Conservation (phyloP, 2,113 vertebrate genomes). For the Brachypteracias leptosomus region DNA sequence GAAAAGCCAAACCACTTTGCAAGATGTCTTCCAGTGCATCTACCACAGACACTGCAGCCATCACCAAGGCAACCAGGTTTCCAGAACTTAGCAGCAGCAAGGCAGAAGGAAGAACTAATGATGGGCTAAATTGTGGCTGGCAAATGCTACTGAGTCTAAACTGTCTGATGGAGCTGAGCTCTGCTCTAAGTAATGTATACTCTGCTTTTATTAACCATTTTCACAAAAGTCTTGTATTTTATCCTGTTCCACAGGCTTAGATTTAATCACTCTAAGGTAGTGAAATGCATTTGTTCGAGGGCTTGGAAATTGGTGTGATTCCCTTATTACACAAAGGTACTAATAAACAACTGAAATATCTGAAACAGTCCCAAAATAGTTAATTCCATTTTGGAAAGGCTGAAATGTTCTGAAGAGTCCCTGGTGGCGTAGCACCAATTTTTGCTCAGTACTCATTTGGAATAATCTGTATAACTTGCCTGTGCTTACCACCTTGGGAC, state of each 20-base stretch:
- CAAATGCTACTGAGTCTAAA: neutral
- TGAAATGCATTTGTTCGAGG: neutral
- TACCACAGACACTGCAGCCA: neutral
- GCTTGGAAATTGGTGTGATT: neutral
- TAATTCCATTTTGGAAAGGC: neutral
- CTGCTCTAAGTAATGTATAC: neutral
- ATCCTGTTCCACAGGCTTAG: neutral
- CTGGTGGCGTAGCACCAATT: neutral
- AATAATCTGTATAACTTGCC: neutral
- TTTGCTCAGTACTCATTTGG: neutral
- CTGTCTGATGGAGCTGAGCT: neutral
- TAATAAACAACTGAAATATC: neutral
- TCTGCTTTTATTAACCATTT: neutral
- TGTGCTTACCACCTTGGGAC: neutral
- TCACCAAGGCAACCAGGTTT: constrained; percentile 44
- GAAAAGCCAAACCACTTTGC: neutral
- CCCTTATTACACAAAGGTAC: neutral
- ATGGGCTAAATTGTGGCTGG: neutral
- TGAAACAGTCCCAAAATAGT: neutral
- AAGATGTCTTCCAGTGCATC: neutral
- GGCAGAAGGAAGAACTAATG: neutral
- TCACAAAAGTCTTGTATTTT: neutral
- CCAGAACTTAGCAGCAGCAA: neutral
- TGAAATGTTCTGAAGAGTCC: neutral
- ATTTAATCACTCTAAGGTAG: neutral